These are phyloP conservation scores for Beroe forskalii DNA, from an alignment of 37 sponge, comb jelly and placozoan genomes.

Conservation along the genomic window DNA sequence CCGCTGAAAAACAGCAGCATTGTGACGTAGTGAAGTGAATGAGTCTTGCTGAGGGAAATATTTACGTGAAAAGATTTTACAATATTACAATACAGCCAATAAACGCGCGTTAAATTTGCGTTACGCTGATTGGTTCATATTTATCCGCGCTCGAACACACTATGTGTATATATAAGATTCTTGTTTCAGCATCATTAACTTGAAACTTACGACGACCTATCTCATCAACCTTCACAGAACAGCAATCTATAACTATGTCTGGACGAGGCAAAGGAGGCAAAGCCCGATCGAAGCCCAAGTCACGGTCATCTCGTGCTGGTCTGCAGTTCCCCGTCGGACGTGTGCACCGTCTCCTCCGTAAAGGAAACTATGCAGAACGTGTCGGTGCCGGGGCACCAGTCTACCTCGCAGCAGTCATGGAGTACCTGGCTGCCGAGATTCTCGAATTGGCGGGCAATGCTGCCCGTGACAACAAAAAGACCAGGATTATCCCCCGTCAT, in stretches of 20 bases:
- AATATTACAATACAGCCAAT: neutral
- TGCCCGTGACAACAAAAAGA: slow-evolving; percentile 99
- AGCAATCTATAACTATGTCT: too few relatives aligned
- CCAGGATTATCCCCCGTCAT: slow-evolving; percentile 96
- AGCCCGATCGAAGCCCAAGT: slow-evolving; percentile 93
- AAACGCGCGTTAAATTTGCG: neutral
- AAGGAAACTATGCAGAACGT: slow-evolving; percentile 91
- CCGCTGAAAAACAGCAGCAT: too few relatives aligned
- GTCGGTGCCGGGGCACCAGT: slow-evolving; percentile 99
- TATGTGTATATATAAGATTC: too few relatives aligned
- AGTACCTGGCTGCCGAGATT: slow-evolving; percentile 98
- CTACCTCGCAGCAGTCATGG: slow-evolving; percentile 99
- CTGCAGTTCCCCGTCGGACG: slow-evolving; percentile 98
- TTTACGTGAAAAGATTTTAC: neutral
- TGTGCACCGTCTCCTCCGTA: slow-evolving; percentile 89
- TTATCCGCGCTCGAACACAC: too few relatives aligned
- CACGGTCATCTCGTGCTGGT: slow-evolving; percentile 95
- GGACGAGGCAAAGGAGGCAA: slow-evolving; percentile 99
- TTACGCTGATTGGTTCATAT: neutral
- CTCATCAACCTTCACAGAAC: too few relatives aligned
- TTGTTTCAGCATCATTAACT: too few relatives aligned
- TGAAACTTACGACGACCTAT: too few relatives aligned
- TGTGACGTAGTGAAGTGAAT: too few relatives aligned
- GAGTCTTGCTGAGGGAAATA: neutral
- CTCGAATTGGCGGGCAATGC: slow-evolving; percentile 99